phyloP scores from a whole-genome alignment of 2,888 invertebrate genomes.

The Chrysodeixis includens region DNA sequence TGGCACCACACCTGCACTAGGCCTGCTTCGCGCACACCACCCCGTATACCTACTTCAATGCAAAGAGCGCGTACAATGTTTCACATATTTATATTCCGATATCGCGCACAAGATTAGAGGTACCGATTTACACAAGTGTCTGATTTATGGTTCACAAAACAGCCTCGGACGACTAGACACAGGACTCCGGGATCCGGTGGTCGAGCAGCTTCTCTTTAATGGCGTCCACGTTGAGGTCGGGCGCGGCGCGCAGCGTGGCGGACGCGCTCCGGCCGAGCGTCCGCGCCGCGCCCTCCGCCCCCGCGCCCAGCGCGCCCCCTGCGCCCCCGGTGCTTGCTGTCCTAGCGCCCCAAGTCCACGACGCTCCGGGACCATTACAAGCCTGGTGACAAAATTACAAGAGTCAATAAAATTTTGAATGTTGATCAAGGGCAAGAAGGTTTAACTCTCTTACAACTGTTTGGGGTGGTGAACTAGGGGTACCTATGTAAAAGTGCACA shows the following conservation, averaged over 20 bases:
- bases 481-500: too few relatives aligned
- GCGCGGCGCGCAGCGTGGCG: constrained; percentile 82
- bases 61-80: background rate
- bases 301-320: constrained; percentile 72
- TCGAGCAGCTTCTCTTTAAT: constrained; percentile 96
- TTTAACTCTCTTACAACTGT: too few relatives aligned
- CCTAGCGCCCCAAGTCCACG: constrained; percentile 89
- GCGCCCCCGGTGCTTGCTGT: constrained; percentile 75
- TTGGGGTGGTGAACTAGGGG: too few relatives aligned
- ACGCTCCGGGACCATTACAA: constrained; percentile 85
- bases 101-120: background rate
- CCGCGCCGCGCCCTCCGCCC: constrained; percentile 72
- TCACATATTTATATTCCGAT: constrained; percentile 16
- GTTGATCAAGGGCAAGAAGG: too few relatives aligned
- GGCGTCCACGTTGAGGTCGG: constrained; percentile 93
- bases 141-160: background rate
- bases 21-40: background rate
- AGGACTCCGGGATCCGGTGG: constrained; percentile 96
- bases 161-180: constrained; percentile 94
- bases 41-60: constrained; percentile 12
- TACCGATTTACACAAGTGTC: background rate
- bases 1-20: constrained; percentile 6
- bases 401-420: background rate
- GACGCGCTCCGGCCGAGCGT: constrained; percentile 83
- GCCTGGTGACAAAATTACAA: constrained; percentile 72